Base-by-base conservation (phyloP, 2,888 invertebrate species). In the Drosophila neonasuta region DNA sequence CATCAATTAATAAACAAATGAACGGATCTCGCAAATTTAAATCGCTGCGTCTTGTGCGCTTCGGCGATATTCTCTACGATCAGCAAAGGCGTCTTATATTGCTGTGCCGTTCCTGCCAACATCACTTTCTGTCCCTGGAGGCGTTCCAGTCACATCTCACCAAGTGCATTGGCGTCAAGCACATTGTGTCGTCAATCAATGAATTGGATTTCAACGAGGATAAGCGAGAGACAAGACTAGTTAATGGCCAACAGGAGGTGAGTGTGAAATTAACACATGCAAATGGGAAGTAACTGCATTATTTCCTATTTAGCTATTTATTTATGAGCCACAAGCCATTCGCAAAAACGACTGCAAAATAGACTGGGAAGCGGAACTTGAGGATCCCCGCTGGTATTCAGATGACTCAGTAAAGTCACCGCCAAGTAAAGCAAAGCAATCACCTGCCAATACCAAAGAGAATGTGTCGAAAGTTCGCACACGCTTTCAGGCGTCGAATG, bases 301-400 rank as follows among this genome's bases (percentile, higher is more conserved):
- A 10, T 11, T 3, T 9, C 11, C 10, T n/a, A 56, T 61, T 0
- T 42, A 89, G 88, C 68, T 88, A 24, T 56, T 69, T 7, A 76
- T 89, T 48, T 89, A 88, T 45, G 86, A 88, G 15, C 79, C 81
- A 4, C 71, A 73, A 3, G 89, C 84, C 3, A 78, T 89, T 2
- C 72, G 74, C 5, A 56, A 51, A n/a, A 51, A 42, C 0, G 68
- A 71, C 10, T 64, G 42, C 24, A 11, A 56, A 1, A 79, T 88
- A 24, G 88, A 89, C 59, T 79, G 87, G 64, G 85, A 88, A 24
- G 85, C 88, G 1, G 89, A 89, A 49, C 68, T 89, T 10, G 79
- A 88, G 36, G 78, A 89, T 73, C 89, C 89, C 6, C 88, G 89
- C 32, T 89, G 89, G 89, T 89, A 89, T 48, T 80, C 77, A 4